phyloP scores from a whole-genome alignment of 1,140 invertebrate genomes.

The Rhysida immarginata region DNA sequence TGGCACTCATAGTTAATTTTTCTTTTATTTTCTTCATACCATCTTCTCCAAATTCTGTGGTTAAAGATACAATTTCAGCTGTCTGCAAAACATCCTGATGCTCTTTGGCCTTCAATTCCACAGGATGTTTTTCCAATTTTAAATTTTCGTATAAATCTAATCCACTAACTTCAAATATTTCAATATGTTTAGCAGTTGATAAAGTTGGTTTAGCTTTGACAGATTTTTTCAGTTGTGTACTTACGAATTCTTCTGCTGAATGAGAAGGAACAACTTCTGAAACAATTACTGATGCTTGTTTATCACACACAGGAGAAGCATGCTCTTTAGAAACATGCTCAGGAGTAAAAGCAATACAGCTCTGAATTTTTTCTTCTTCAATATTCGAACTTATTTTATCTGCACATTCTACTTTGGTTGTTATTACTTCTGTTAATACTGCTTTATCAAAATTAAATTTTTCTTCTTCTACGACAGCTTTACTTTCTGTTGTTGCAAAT shows the following conservation, averaged over 20 bases:
- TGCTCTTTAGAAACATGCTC: too few relatives aligned
- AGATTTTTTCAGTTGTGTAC: too few relatives aligned
- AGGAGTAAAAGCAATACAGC: too few relatives aligned
- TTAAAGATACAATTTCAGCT: neutral
- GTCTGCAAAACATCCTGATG: neutral
- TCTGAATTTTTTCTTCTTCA: too few relatives aligned
- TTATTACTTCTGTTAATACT: too few relatives aligned
- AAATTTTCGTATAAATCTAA: neutral
- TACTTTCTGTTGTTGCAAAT: neutral
- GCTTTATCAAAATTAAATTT: too few relatives aligned
- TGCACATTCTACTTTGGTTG: too few relatives aligned
- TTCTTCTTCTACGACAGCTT: neutral
- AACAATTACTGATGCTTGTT: neutral
- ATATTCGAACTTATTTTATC: too few relatives aligned
- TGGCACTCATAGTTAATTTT: neutral
- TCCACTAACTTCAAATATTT: neutral
- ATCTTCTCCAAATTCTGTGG: too few relatives aligned
- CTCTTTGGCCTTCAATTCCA: conserved; percentile 1
- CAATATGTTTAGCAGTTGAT: neutral
- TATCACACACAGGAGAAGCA: too few relatives aligned
- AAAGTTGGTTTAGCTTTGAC: neutral
- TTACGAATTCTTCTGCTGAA: too few relatives aligned
- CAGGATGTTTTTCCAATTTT: neutral
- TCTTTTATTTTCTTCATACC: neutral
- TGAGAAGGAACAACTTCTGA: neutral